phyloP scores from a whole-genome alignment of 2,888 invertebrate species.

The Chouioia cunea region DNA sequence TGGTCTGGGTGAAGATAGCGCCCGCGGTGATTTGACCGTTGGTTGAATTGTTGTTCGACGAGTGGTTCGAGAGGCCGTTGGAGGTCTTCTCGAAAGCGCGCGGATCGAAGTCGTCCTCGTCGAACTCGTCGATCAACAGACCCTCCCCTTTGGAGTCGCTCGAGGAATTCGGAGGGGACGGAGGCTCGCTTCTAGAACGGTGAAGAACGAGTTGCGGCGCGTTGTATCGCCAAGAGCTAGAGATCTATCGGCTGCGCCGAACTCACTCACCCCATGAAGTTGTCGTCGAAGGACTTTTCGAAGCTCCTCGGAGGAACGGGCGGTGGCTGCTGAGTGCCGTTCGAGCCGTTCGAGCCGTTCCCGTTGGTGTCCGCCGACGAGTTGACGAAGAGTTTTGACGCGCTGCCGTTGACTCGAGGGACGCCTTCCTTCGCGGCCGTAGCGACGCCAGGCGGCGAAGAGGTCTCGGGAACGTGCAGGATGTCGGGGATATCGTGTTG shows the following conservation, averaged over 20 bases:
- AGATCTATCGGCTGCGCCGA: not conserved
- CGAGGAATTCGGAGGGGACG: conserved; percentile 70
- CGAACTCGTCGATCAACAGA: conserved; percentile 82
- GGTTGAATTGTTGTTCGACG: conserved; percentile 52
- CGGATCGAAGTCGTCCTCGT: conserved; percentile 86
- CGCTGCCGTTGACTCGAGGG: conserved; percentile 59
- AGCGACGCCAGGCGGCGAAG: conserved; percentile 45
- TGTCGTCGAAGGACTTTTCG: conserved; percentile 65
- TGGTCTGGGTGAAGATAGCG: conserved; percentile 68
- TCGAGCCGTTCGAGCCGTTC: conserved; percentile 64
- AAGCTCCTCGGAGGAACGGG: conserved; percentile 65
- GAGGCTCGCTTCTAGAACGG: conserved; percentile 55
- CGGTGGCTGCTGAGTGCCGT: conserved; percentile 62
- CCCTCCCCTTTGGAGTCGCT: conserved; percentile 86
- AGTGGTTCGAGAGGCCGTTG: conserved; percentile 61
- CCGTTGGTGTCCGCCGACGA: conserved; percentile 63
- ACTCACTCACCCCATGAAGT: conserved; percentile 59
- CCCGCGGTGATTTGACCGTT: conserved; percentile 67
- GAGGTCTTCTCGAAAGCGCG: conserved; percentile 81
- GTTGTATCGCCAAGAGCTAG: too few relatives aligned
- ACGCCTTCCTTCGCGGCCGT: conserved; percentile 50
- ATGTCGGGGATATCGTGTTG: conserved; percentile 71
- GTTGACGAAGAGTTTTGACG: conserved; percentile 53
- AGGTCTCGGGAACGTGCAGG: conserved; percentile 63
- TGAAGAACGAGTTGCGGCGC: conserved; percentile 1